Evolutionary conservation across 2,888 invertebrate genomes (phyloP).

Genomic region (Tetramorium bicarinatum): DNA sequence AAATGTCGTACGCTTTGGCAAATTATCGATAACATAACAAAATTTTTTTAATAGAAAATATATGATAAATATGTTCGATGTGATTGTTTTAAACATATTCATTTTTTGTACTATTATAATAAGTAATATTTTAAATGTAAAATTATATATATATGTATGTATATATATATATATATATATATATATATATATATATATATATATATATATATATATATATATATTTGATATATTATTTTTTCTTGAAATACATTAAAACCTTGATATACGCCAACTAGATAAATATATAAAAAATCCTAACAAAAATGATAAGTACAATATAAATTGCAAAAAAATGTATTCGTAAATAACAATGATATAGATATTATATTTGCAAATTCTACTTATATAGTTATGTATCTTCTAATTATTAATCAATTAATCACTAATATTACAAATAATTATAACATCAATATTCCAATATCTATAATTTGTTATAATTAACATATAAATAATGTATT

Average conservation of each 20-base stretch:
- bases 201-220: constrained; percentile 3
- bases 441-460: not conserved
- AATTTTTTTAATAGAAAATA: not conserved
- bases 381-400: not conserved
- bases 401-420: constrained; percentile 8
- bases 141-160: too few species aligned
- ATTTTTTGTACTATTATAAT: constrained; percentile 5
- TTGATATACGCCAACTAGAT: not conserved
- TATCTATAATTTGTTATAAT: not conserved
- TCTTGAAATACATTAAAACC: not conserved
- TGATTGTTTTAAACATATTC: not conserved
- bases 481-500: not conserved
- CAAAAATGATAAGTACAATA: constrained; percentile 14
- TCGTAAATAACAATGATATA: not conserved
- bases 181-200: too few species aligned
- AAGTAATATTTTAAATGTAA: not conserved
- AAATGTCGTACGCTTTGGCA: not conserved
- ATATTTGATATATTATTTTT: not conserved
- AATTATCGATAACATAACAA: not conserved
- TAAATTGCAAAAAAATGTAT: constrained; percentile 1
- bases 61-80: not conserved
- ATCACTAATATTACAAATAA: not conserved
- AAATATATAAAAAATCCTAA: not conserved
- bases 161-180: too few species aligned
- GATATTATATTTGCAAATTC: constrained; percentile 2